phyloP scores from a whole-genome alignment of 1,140 invertebrate genomes.

The Drosophila simulans region DNA sequence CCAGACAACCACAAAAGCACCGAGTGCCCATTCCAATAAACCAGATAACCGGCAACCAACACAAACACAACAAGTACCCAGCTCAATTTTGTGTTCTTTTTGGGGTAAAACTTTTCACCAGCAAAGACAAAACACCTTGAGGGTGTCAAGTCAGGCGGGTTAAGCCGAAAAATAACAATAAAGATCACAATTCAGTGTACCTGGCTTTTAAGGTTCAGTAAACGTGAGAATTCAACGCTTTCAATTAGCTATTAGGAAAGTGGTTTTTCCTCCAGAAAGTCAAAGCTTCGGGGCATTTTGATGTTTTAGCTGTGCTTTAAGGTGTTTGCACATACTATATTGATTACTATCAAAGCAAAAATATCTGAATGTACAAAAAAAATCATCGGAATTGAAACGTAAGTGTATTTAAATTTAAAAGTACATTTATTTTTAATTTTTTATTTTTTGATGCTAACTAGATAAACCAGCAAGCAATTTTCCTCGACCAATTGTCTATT shows the following conservation, averaged over 20 bases:
- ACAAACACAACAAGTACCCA: slow-evolving; percentile 32
- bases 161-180: slow-evolving; percentile 51
- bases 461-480: neutral
- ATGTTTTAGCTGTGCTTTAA: neutral
- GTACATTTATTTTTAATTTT: too few species aligned
- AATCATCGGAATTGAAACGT: too few species aligned
- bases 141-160: slow-evolving; percentile 29
- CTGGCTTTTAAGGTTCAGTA: slow-evolving; percentile 8
- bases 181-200: slow-evolving; percentile 51
- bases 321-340: slow-evolving; percentile 3
- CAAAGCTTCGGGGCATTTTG: neutral
- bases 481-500: slow-evolving; percentile 55
- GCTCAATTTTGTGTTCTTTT: slow-evolving; percentile 28
- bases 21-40: slow-evolving; percentile 31
- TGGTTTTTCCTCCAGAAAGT: slow-evolving; percentile 8
- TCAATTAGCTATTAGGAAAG: slow-evolving; percentile 63
- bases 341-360: neutral
- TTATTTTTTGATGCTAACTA: too few species aligned
- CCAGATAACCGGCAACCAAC: slow-evolving; percentile 42
- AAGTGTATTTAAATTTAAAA: too few species aligned
- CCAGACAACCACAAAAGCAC: slow-evolving; percentile 30
- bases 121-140: slow-evolving; percentile 45
- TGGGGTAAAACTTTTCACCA: slow-evolving; percentile 33
- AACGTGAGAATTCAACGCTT: slow-evolving; percentile 67
- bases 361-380: neutral